Percentiles rank a stretch among this genome's conserved stretches.
phyloP scores from a whole-genome alignment of 2,113 vertebrate genomes.

The Arenaria interpres region DNA sequence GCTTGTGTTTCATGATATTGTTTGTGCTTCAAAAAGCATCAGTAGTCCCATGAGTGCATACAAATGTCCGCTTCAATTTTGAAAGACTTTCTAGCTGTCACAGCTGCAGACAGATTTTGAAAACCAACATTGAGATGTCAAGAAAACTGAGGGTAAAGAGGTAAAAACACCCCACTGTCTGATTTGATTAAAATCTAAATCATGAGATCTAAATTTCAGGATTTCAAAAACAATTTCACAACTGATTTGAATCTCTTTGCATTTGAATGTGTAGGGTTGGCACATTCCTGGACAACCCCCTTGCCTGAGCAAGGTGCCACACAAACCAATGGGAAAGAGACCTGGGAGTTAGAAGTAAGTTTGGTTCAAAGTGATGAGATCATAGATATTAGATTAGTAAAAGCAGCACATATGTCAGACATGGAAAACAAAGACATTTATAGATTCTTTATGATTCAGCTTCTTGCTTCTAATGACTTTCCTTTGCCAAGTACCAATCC shows the following conservation, averaged over 20 bases:
- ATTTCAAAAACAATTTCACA: not conserved
- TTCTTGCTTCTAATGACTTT: not conserved
- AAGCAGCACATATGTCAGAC: fast-evolving
- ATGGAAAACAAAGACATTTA: not conserved
- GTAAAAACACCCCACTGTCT: not conserved
- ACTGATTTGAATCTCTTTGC: not conserved
- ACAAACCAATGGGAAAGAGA: not conserved
- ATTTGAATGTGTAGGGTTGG: not conserved
- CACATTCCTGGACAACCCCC: not conserved
- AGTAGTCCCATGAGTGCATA: not conserved
- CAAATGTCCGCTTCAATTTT: not conserved
- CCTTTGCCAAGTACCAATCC: not conserved
- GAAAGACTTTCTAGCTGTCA: not conserved
- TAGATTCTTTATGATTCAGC: not conserved
- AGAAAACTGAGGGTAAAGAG: not conserved
- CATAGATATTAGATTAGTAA: not conserved
- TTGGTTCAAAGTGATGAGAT: not conserved
- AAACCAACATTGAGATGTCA: not conserved
- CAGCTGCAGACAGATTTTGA: not conserved
- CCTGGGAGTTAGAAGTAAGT: not conserved
- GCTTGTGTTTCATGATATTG: not conserved
- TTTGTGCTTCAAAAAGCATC: not conserved
- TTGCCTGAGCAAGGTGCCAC: not conserved
- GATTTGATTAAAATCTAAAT: not conserved
- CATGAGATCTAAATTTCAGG: not conserved